phyloP scores from a whole-genome alignment of 2,888 invertebrate species.

The Acrobasis repandana region DNA sequence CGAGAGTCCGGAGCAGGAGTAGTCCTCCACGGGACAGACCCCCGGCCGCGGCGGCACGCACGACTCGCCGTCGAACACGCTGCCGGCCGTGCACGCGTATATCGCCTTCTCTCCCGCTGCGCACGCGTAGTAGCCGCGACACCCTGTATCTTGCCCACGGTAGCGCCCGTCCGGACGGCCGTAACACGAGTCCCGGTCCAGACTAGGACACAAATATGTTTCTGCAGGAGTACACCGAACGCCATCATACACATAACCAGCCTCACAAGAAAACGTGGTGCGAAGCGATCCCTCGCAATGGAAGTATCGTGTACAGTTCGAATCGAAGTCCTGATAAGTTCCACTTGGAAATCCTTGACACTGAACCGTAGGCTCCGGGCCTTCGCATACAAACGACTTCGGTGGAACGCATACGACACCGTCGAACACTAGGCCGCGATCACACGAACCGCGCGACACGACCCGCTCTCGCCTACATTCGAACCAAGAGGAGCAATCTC shows the following conservation, averaged over 20 bases:
- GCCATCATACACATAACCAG: constrained; percentile 72
- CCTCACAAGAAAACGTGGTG: constrained; percentile 66
- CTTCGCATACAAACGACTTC: constrained; percentile 68
- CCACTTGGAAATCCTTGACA: constrained; percentile 80
- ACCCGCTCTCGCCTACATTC: constrained; percentile 75
- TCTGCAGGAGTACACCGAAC: constrained; percentile 61
- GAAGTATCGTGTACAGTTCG: constrained; percentile 78
- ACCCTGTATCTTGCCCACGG: constrained; percentile 74
- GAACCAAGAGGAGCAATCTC: constrained; percentile 75
- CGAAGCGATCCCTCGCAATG: constrained; percentile 71
- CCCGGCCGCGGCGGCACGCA: constrained; percentile 68
- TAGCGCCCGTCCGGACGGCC: constrained; percentile 81
- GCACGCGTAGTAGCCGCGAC: constrained; percentile 84
- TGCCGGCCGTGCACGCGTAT: constrained; percentile 79
- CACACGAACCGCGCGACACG: constrained; percentile 71
- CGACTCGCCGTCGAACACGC: constrained; percentile 80
- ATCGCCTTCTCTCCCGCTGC: constrained; percentile 80
- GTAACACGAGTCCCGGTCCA: constrained; percentile 77
- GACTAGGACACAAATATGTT: constrained; percentile 71
- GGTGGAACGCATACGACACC: constrained; percentile 70
- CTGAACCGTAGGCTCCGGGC: constrained; percentile 64
- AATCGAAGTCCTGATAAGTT: constrained; percentile 77
- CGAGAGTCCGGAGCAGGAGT: constrained; percentile 72
- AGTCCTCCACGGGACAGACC: constrained; percentile 63
- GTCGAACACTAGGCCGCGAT: constrained; percentile 73